These are phyloP conservation scores for Neodiprion pinetum DNA, from an alignment of 1,140 invertebrate species.

Conservation along the genomic window DNA sequence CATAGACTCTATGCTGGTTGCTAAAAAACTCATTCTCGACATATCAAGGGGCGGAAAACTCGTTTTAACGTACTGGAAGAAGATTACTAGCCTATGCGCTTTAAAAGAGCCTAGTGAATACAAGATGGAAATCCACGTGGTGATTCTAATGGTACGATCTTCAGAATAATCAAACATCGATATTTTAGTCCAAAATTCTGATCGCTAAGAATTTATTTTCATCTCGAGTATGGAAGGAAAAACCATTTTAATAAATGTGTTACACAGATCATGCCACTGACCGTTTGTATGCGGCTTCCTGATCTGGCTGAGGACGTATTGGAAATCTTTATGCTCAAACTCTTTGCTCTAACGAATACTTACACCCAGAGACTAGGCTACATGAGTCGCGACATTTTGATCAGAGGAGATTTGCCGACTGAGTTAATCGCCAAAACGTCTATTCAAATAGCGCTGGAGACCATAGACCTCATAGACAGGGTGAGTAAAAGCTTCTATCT, in stretches of 20 bases:
- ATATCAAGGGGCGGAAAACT: slow-evolving; percentile 49
- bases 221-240: slow-evolving; percentile 50
- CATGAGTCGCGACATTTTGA: slow-evolving; percentile 62
- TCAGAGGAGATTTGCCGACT: slow-evolving; percentile 47
- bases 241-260: slow-evolving; percentile 38
- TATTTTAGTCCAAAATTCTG: no score
- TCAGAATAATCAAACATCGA: no score
- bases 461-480: slow-evolving; percentile 69
- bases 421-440: slow-evolving; percentile 57
- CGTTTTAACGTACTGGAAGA: slow-evolving; percentile 54
- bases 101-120: slow-evolving; percentile 39
- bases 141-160: slow-evolving; percentile 59
- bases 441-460: slow-evolving; percentile 60
- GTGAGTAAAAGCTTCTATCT: slow-evolving; percentile 56
- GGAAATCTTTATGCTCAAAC: slow-evolving; percentile 68
- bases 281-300: no score
- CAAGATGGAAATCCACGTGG: slow-evolving; percentile 62
- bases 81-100: slow-evolving; percentile 38
- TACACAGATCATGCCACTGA: no score
- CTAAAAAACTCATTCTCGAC: slow-evolving; percentile 52
- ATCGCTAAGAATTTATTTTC: slow-evolving; percentile 20
- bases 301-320: slow-evolving; percentile 54
- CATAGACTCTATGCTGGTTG: slow-evolving; percentile 46
- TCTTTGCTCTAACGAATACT: slow-evolving; percentile 68
- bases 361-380: slow-evolving; percentile 70